A percentile compares a stretch with the other conserved stretches of the same genome.
Evolutionary conservation across 2,797 vertebrate genomes (phyloP).

Genomic region (Neopelma chrysocephalum): DNA sequence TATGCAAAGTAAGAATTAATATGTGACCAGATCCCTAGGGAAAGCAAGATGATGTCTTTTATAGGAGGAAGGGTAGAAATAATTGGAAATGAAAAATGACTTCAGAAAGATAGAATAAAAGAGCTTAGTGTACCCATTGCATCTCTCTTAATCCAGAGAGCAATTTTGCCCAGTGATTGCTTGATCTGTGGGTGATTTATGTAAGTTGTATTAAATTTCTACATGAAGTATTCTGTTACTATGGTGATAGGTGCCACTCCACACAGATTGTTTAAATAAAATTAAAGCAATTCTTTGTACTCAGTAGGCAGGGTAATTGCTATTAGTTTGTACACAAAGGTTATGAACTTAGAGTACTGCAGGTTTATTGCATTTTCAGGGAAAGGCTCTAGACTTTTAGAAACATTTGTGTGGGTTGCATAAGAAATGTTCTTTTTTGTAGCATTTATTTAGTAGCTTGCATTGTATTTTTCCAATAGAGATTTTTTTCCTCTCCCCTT

Average conservation of each 20-base stretch:
- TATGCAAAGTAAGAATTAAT: conserved; percentile 28
- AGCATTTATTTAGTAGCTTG: background rate
- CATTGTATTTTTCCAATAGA: background rate
- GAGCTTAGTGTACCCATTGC: background rate
- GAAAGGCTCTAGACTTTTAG: background rate
- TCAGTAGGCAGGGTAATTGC: background rate
- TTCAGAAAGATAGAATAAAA: conserved; percentile 5
- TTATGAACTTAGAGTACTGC: conserved; percentile 3
- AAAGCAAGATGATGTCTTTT: conserved; percentile 2
- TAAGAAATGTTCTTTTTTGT: background rate
- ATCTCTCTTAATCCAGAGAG: background rate
- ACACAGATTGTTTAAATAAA: conserved; percentile 47
- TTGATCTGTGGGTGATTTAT: conserved; percentile 48
- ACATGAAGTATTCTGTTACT: conserved; percentile 46
- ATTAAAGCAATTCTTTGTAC: conserved; percentile 32
- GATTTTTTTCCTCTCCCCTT: background rate
- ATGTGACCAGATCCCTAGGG: conserved; percentile 21
- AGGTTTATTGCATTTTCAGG: background rate
- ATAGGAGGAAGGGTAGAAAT: background rate
- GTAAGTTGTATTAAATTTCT: conserved; percentile 46
- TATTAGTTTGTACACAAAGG: conserved; percentile 30
- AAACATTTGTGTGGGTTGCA: background rate
- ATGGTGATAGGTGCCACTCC: conserved; percentile 54
- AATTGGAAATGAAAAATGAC: conserved; percentile 30
- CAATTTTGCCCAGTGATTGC: conserved; percentile 18